A percentile compares a stretch with the other conserved stretches of the same genome.
phyloP scores from a whole-genome alignment of 1,140 invertebrate species.

The Schlechtendalia chinensis region DNA sequence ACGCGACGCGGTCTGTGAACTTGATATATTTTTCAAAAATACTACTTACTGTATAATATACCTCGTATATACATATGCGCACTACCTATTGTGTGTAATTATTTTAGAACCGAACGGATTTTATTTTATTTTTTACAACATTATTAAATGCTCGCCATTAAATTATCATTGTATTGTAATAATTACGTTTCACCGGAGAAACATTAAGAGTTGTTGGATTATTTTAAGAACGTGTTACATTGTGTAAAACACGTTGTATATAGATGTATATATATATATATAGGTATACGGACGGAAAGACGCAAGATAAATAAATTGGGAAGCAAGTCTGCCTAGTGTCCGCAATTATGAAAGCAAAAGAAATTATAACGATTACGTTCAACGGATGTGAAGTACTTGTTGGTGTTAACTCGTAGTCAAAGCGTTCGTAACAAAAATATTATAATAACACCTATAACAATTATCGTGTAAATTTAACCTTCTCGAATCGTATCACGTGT shows the following conservation, averaged over 20 bases:
- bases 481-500: neutral
- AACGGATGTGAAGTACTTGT: neutral
- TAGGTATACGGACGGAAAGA: neutral
- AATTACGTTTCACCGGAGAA: neutral
- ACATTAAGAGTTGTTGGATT: neutral
- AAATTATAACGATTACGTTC: neutral
- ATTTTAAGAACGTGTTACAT: neutral
- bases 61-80: neutral
- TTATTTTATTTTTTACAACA: neutral
- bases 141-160: neutral
- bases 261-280: neutral
- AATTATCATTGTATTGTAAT: neutral
- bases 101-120: neutral
- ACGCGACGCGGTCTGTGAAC: constrained; percentile 29
- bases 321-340: no score
- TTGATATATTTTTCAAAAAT: constrained; percentile 14
- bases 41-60: neutral
- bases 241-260: neutral
- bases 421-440: neutral
- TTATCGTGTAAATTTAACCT: neutral
- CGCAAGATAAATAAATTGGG: neutral
- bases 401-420: neutral
- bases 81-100: neutral
- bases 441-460: no score
- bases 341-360: neutral